A percentile compares a stretch with the other conserved stretches of the same genome.
Evolutionary conservation across 1,140 invertebrate genomes (phyloP).

Genomic region (Mya arenaria): DNA sequence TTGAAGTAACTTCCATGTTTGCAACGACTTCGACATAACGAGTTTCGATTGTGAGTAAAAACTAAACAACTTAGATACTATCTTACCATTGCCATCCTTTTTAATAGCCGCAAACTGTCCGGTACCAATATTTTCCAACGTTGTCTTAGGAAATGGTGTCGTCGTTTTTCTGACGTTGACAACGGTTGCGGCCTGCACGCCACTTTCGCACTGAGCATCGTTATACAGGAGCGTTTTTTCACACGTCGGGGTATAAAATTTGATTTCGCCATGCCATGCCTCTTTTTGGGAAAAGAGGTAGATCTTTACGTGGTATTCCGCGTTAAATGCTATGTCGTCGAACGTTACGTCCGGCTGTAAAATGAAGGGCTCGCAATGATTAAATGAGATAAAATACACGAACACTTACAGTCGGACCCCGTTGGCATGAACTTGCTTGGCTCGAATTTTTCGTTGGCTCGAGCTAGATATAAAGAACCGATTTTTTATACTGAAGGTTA

Average conservation of each 20-base stretch:
- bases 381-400: no score
- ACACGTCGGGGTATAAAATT: slow-evolving; percentile 43
- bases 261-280: slow-evolving; percentile 44
- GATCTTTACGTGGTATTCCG: slow-evolving; percentile 56
- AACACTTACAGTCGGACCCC: no score
- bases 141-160: neutral
- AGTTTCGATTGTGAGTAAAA: no score
- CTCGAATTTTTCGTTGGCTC: no score
- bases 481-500: no score
- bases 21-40: no score
- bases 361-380: no score
- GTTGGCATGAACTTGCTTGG: no score
- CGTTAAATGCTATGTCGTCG: slow-evolving; percentile 55
- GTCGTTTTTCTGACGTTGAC: neutral
- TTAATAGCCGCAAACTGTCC: neutral
- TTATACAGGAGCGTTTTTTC: slow-evolving; percentile 37
- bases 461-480: no score
- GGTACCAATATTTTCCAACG: neutral
- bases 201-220: slow-evolving; percentile 24
- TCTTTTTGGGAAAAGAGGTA: slow-evolving; percentile 29
- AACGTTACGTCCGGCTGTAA: slow-evolving; percentile 57
- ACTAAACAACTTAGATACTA: no score
- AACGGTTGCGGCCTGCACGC: neutral
- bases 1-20: no score
- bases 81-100: neutral